Evolutionary conservation across 2,888 invertebrate species (phyloP), one percentile per base, ranked within the genome.

Genomic region (Barypeithes pellucidus): DNA sequence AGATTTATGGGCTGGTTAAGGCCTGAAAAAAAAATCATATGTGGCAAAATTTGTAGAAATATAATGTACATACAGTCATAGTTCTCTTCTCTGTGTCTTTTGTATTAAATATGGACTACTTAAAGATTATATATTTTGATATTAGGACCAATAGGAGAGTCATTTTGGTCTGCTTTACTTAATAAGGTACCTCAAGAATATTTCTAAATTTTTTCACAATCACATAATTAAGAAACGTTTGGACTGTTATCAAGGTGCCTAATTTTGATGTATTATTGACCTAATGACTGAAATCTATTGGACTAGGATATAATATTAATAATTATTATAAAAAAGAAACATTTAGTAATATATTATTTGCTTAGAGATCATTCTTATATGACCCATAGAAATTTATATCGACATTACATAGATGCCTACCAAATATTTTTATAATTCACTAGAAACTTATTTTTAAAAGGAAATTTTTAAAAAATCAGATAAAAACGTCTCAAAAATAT

Each of bases 221-320:
- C 77, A 76, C 22, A 62, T 60, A 76, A 74, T 72, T 76, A 67
- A 71, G 75, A 73, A 79, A 79, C 78, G 66, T 77, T 79, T 78
- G 79, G 79, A 78, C 78, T 79, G 79, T 75, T 73, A 45, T 29
- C 73, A 78, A 67, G 78, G 79, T 79, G 81, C 81, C 81, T 81
- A 80, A 72, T 63, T 72, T 78, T 71, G 72, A 69, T 77, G 76
- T 79, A 79, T 79, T 73, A 52, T 67, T 36, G 77, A 77, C 76
- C 77, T 77, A 77, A 78, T 75, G 77, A 76, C 77, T 77, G 68
- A 73, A 33, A 57, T 67, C 77, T 77, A 77, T 78, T 78, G 78
- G 77, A 76, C 71, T 73, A 73, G 73, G 41, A 70, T 57, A 52
- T 14, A 54, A 52, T 33, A 33, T 14, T 16, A 29, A 57, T 57